Evolutionary conservation across 2,113 vertebrate species (phyloP).

Genomic region (Diadophis punctatus): DNA sequence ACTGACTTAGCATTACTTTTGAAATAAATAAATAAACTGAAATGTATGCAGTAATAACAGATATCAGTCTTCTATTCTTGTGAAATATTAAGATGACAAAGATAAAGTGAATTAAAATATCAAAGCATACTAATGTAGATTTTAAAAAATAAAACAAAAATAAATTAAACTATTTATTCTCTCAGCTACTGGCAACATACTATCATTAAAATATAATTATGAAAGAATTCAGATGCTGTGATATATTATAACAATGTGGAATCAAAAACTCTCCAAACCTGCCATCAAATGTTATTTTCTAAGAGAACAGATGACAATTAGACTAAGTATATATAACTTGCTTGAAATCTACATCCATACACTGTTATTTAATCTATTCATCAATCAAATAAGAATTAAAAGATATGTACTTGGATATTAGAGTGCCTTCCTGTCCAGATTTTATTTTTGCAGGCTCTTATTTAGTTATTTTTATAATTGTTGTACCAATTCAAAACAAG

Average conservation of each 20-base stretch:
- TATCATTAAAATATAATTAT: conserved; percentile 25
- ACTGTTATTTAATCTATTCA: conserved; percentile 12
- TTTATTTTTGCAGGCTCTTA: not conserved
- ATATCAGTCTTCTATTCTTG: conserved; percentile 1
- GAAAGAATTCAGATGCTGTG: conserved; percentile 10
- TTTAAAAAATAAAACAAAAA: conserved; percentile 18
- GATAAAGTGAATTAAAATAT: conserved; percentile 30
- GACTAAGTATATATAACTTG: not conserved
- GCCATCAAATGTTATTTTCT: conserved; percentile 15
- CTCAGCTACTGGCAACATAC: not conserved
- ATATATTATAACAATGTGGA: conserved; percentile 15
- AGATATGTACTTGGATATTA: not conserved
- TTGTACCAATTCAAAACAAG: not conserved
- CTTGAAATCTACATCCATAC: not conserved
- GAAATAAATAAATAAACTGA: not conserved
- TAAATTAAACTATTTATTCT: conserved; percentile 14
- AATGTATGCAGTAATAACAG: conserved; percentile 14
- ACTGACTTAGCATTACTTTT: not conserved
- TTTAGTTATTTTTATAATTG: conserved; percentile 2
- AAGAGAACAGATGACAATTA: conserved; percentile 17
- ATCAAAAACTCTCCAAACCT: conserved; percentile 7
- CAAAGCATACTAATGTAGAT: conserved; percentile 11
- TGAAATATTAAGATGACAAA: conserved; percentile 16
- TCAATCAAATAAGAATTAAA: conserved; percentile 2
- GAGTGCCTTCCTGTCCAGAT: not conserved